Base-by-base conservation (phyloP, 2,888 invertebrate species). In the Choreutis nemorana region DNA sequence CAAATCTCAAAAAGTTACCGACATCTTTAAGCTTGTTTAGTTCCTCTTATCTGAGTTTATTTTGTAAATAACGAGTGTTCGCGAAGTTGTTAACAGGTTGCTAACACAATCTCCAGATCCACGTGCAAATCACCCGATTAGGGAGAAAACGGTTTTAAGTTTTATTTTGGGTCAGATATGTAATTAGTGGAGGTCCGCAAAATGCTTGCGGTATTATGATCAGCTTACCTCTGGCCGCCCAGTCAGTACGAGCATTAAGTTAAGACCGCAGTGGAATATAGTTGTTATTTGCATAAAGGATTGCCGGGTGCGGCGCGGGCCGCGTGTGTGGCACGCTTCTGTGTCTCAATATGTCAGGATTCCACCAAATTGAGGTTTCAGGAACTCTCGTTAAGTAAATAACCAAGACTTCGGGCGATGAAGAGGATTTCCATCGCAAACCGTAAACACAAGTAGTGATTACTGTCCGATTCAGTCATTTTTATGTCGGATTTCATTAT, bases 281-380 rank as follows among this genome's bases (percentile, higher is more conserved):
- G 55, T 59, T 52, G 45, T 42, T 62, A 66, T 70, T 65, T 65
- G 61, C 67, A 65, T 71, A 64, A 60, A 53, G 54, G 51, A 67
- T 64, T 62, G 62, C 44, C 39, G 58, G 63, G 50, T 60, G 46
- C 42, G 37, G 41, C 35, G 44, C 55, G 32, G 42, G 44, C 56
- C 32, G 42, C 49, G 55, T 62, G 68, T 68, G 64, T 64, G 65
- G 64, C 52, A 51, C 45, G 49, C 56, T 53, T 43, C 51, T 45
- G 51, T 48, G 30, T 36, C 47, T 36, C 44, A 39, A 48, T 55
- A 47, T 43, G 54, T 55, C 55, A 58, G 50, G 38, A 39, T 41
- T 40, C 48, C 39, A 44, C 45, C 46, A 55, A 62, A 68, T 68
- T 63, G 52, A 52, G 55, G 61, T 56, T 63, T 63, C 60, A 64